Base-by-base conservation (phyloP, 2,797 vertebrate species). In the Falco rusticolus region DNA sequence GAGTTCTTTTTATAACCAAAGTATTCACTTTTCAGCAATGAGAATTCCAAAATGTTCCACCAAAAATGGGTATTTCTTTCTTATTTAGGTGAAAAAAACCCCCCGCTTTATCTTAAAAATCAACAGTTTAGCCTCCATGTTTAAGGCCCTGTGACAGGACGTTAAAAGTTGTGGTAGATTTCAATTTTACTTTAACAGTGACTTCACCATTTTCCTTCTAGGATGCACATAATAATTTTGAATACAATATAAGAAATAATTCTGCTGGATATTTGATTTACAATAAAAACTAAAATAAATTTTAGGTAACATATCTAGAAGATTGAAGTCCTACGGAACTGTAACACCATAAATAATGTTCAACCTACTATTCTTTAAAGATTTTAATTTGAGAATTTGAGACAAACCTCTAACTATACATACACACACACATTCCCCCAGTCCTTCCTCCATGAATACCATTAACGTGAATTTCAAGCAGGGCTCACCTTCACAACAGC, bases 401-500 rank as follows among this genome's bases (percentile, higher is more conserved):
- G 85, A 92, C 74, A 88, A 84, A 93, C 87, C 76, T 90, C 68
- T 51, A 50, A n/a, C 47, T 81, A 63, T 56, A 75, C 48, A 17
- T 33, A 54, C 76, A 53, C 16, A 74, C 33, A 77, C 64, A 70
- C 72, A 64, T 69, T 72, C 72, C 48, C 65, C 64, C 43, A 59
- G 39, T 56, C 84, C 51, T 93, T 95, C 80, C 92, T 72, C 78
- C 80, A 71, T 33, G 88, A 97, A 94, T 92, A 90, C 81, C 84
- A 94, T 96, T 96, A 93, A 93, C 17, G 56, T 89, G 96, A 89
- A 94, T 93, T 94, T 89, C 94, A 90, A 92, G 87, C 77, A 96
- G 94, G 94, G 92, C 92, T 96, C 95, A 96, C 94, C 94, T 97
- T 96, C 97, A 96, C 94, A 86, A 89, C 88, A 94, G 90, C 90